These are phyloP conservation scores for Xanthorhoe spadicearia DNA, from an alignment of 2,888 invertebrate species.

Conservation along the genomic window DNA sequence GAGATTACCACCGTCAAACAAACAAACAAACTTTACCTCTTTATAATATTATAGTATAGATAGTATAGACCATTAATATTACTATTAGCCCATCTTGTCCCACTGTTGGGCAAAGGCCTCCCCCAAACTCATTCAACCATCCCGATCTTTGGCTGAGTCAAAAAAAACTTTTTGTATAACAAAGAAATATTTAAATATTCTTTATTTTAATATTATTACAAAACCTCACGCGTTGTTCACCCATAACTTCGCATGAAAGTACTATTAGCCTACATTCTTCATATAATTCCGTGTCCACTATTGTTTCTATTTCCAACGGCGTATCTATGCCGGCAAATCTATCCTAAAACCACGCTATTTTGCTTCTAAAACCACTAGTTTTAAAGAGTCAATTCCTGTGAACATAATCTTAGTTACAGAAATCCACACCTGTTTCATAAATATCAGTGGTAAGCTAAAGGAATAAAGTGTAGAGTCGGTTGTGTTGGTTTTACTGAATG, in stretches of 20 bases:
- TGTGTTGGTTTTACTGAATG: constrained; percentile 14
- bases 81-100: too few relatives aligned
- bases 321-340: constrained; percentile 27
- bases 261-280: constrained; percentile 33
- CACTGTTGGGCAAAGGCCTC: too few relatives aligned
- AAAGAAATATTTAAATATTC: too few relatives aligned
- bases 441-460: background rate
- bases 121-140: too few relatives aligned
- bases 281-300: constrained; percentile 21
- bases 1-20: too few relatives aligned
- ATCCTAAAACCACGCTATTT: constrained; percentile 4
- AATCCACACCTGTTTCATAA: background rate
- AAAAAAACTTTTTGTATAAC: too few relatives aligned
- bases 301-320: constrained; percentile 23
- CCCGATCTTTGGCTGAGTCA: too few relatives aligned
- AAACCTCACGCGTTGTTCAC: constrained; percentile 16
- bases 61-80: too few relatives aligned
- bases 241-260: constrained; percentile 27
- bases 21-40: too few relatives aligned
- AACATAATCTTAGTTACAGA: background rate
- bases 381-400: background rate
- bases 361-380: background rate
- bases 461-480: background rate
- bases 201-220: background rate
- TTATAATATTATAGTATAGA: too few relatives aligned